Base-by-base conservation (phyloP, 1,140 invertebrate genomes). In the Brachionus manjavacas region DNA sequence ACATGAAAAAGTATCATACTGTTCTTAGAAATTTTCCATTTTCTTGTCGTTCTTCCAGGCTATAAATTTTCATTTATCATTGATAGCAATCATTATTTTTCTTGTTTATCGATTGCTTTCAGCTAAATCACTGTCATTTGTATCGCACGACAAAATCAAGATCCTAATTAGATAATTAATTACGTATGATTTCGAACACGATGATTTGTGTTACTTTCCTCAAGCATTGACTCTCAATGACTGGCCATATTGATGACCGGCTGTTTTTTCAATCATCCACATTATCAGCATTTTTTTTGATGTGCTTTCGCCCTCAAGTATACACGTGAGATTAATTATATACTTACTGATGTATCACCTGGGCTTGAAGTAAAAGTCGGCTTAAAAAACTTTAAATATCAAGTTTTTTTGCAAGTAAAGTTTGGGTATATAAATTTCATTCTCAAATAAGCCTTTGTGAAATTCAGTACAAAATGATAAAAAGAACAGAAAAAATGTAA, bases 141-240 rank as follows among this genome's bases (percentile, higher is more conserved):
- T 60, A 60, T 60, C 52, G 52, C 52, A 60, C 20, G 52, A 60
- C 31, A 60, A 60, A 60, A 60, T 60, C 52, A 60, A 60, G 52
- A 60, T 60, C 20, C 52, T 60, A 60, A 60, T 60, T 60, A 60
- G 52, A 60, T 60, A 60, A 60, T 60, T 60, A 60, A 60, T 60
- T 60, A 60, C 52, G 52, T 60, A 60, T 23, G n/a, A 60, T 60
- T 20, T 60, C 2, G 52, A 60, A 60, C 52, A 60, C 52, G 52
- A 60, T 20, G n/a, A 9, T 60, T 60, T 6, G 52, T 60, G 52
- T 60, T 20, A 60, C 16, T 20, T 60, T 60, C 16, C 20, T 20
- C 52, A 25, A 60, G 52, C 52, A 60, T n/a, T 6, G 9, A 9
- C 52, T 60, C 52, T 25, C 52, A 20, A 60, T 20, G 0, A 20